Evolutionary conservation across 2,888 invertebrate genomes (phyloP), one percentile per base, ranked within the genome.

Genomic region (Morpho achilles): DNA sequence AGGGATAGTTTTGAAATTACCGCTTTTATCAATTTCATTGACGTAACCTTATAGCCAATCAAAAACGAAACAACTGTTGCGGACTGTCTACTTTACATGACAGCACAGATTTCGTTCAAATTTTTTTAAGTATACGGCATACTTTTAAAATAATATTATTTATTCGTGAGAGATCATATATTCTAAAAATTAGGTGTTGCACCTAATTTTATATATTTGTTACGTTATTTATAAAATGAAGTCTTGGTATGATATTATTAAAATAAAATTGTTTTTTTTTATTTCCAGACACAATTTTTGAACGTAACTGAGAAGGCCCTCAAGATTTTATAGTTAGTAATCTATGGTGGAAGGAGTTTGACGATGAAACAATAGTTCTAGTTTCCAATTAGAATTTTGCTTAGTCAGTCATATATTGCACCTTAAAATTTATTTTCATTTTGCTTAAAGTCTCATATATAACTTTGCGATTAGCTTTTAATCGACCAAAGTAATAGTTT

Each of bases 351-450:
- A 52, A 56, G 57, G 56, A 60, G 56, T 43, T 56, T 50, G 47
- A 56, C 53, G 53, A 50, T 32, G 48, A 50, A 51, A 76, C 75
- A 78, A 74, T 77, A 74, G 73, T 67, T 68, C 65, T 69, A 65
- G 70, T 66, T 75, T 80, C 71, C 68, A 68, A 72, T 75, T 74
- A 74, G 70, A 72, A 72, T 81, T 80, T 79, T 74, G 74, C 76
- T 80, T 79, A 67, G 69, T 74, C 70, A 70, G 71, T 75, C 68
- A 68, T 67, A 71, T 73, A 71, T 72, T 65, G 67, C 64, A 67
- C 54, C 42, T 51, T 69, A 65, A 69, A 67, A 62, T 60, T 58
- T 53, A 59, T 70, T 66, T 73, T 71, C 61, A 62, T 74, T 61
- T 76, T 70, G 68, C 68, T 60, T 52, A 68, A 71, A 65, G 64